Evolutionary conservation across 2,888 invertebrate species (phyloP).

Genomic region (Itoplectis maculator): DNA sequence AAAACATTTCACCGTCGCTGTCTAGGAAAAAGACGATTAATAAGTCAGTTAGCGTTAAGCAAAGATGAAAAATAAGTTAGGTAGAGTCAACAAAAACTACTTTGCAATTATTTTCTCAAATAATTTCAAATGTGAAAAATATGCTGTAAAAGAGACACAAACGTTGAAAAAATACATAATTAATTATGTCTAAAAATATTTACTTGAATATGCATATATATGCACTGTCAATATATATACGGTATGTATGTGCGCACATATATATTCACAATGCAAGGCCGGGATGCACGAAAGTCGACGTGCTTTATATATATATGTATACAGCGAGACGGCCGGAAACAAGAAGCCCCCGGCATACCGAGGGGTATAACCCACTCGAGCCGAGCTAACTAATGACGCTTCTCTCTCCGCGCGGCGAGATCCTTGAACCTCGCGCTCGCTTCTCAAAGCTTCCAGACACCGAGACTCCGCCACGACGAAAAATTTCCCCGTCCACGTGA

Average conservation of each 20-base stretch:
- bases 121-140: too few species aligned
- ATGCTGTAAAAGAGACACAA: too few species aligned
- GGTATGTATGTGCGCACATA: not conserved
- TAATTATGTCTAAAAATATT: too few species aligned
- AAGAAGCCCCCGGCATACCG: slow-evolving; percentile 48
- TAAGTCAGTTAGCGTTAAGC: too few species aligned
- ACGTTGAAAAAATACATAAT: too few species aligned
- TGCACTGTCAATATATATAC: not conserved
- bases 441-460: slow-evolving; percentile 72
- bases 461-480: slow-evolving; percentile 58
- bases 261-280: not conserved
- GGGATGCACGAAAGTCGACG: not conserved
- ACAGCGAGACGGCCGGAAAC: slow-evolving; percentile 55
- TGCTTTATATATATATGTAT: too few species aligned
- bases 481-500: too few species aligned
- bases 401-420: slow-evolving; percentile 77
- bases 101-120: too few species aligned
- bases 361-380: slow-evolving; percentile 75
- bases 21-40: too few species aligned
- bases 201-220: not conserved
- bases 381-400: slow-evolving; percentile 81
- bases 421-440: slow-evolving; percentile 73
- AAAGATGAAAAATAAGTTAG: too few species aligned
- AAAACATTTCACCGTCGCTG: too few species aligned
- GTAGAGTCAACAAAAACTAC: too few species aligned